These are phyloP conservation scores for Chionomys nivalis DNA, from an alignment of 2,113 vertebrate species.

Conservation along the genomic window DNA sequence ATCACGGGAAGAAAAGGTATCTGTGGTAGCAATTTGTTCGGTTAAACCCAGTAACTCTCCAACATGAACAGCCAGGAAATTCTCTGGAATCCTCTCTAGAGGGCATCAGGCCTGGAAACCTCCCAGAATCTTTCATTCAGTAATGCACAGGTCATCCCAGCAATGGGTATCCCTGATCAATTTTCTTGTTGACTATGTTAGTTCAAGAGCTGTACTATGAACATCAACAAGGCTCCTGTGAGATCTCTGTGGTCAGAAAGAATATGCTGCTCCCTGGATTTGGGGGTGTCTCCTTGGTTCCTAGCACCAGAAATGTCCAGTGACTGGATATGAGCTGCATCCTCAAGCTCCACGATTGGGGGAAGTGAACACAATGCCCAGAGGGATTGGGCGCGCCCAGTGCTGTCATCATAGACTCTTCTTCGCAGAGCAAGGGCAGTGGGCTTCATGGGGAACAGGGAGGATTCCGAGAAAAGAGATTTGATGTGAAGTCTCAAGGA, in stretches of 20 bases:
- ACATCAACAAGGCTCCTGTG: not conserved
- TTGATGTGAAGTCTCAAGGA: accelerated
- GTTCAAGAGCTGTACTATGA: not conserved
- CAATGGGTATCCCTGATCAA: not conserved
- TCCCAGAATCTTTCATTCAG: not conserved
- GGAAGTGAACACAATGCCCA: accelerated
- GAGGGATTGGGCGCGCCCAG: accelerated
- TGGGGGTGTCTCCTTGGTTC: not conserved
- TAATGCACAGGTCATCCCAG: no score
- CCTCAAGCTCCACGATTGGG: accelerated
- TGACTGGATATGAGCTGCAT: accelerated
- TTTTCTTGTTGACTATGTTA: not conserved
- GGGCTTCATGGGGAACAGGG: not conserved
- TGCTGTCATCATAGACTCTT: not conserved
- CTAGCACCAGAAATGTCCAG: not conserved
- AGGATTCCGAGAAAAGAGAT: not conserved
- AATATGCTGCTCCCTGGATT: accelerated
- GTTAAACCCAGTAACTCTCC: not conserved
- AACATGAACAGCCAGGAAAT: accelerated
- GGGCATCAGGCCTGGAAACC: no score
- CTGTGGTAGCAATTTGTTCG: not conserved
- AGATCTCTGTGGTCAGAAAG: not conserved
- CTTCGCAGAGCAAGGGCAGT: not conserved
- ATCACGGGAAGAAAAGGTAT: not conserved
- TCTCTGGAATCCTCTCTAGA: not conserved